Evolutionary conservation across 1,140 invertebrate genomes (phyloP), one percentile per base, ranked within the genome.

Genomic region (Dinoponera quadriceps): DNA sequence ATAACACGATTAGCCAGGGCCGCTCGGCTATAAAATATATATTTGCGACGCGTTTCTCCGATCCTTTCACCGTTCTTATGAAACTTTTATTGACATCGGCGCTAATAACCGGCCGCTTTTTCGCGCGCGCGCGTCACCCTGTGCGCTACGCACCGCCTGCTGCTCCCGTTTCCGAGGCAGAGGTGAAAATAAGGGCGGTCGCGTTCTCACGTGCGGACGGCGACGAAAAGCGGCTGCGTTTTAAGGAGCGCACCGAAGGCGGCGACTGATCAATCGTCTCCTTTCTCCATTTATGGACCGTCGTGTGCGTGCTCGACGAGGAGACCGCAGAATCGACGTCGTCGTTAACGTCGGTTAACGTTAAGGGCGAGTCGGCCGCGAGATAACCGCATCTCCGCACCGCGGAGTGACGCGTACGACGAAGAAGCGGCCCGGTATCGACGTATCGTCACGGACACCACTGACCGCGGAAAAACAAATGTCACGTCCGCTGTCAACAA

Each of bases 211-310:
- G 65, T 71, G 65, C 51, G 49, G 57, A 49, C 22, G 33, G 11
- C 22, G 33, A 44, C 65, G 65, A 69, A 80, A 80, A 80, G 51
- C 51, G 51, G 33, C n/a, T n/a, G n/a, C 33, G 33, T 68, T 69
- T 68, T 25, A 55, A 49, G 29, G 63, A 80, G 65, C 65, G 51
- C 51, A 22, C n/a, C n/a, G 73, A 18, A 51, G 59, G 59, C 18
- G 25, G 33, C 51, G 55, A 20, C 71, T 54, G 74, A 85, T 82
- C 66, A 85, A 59, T 72, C 77, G 44, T 63, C 57, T 63, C 69
- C 59, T 85, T 85, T 85, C 73, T 62, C 81, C 81, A 82, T 82
- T 82, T 82, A 82, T 75, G 73, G 81, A 82, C 59, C 48, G 72
- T 82, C 80, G 49, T 54, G 27, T 29, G 33, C 13, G n/a, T 18